Evolutionary conservation across 2,888 invertebrate genomes (phyloP).

Genomic region (Mellilla xanthometata): DNA sequence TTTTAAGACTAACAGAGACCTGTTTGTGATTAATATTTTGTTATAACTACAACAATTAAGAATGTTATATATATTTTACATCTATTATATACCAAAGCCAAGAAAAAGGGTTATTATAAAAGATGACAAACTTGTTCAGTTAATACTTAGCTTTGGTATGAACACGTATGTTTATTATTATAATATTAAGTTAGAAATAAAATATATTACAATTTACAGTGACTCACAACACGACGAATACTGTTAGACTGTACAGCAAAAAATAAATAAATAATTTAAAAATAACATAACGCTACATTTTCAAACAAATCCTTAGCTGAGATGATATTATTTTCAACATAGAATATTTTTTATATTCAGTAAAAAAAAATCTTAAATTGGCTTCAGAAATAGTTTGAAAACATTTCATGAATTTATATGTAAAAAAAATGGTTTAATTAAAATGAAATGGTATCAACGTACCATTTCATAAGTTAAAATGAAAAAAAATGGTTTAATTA

Average conservation of each 20-base stretch:
- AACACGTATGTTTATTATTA: too few relatives aligned
- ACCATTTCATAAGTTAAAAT: too few relatives aligned
- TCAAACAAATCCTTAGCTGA: slow-evolving; percentile 16
- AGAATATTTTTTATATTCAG: too few relatives aligned
- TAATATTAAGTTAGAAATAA: too few relatives aligned
- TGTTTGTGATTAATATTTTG: too few relatives aligned
- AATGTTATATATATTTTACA: too few relatives aligned
- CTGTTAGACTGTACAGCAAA: slow-evolving; percentile 43
- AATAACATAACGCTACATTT: slow-evolving; percentile 28
- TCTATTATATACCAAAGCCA: slow-evolving; percentile 5
- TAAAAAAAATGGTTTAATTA: too few relatives aligned
- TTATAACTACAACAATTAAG: too few relatives aligned
- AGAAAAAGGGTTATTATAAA: neutral
- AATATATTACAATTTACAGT: slow-evolving; percentile 9
- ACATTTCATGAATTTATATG: too few relatives aligned
- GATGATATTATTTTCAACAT: neutral
- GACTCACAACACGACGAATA: slow-evolving; percentile 42
- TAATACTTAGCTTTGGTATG: slow-evolving; percentile 6
- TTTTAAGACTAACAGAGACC: too few relatives aligned
- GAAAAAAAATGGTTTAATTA: too few relatives aligned
- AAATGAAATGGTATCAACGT: too few relatives aligned
- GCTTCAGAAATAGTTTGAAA: slow-evolving; percentile 13
- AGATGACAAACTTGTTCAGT: neutral
- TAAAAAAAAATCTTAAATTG: neutral
- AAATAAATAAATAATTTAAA: slow-evolving; percentile 24